A percentile compares a stretch with the other conserved stretches of the same genome.
Conservation (phyloP, 1,140 invertebrate species). For the Trachelipus rathkii region DNA sequence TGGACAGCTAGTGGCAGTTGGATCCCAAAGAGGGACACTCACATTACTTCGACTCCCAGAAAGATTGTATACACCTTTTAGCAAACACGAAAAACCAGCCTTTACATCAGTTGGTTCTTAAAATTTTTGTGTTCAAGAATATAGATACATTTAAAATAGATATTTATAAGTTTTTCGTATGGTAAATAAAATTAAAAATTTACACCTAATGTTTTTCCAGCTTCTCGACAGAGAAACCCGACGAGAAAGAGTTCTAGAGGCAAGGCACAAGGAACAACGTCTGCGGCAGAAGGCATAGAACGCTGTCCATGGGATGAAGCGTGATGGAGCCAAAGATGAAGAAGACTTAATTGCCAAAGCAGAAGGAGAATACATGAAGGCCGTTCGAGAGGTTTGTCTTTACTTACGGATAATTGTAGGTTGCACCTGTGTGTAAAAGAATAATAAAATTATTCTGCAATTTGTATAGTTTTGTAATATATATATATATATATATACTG, state of each 20-base stretch:
- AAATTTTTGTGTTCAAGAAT: neutral
- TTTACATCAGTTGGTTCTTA: conserved; percentile 22
- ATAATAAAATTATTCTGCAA: too few relatives aligned
- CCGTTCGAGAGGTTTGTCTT: neutral
- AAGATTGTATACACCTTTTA: neutral
- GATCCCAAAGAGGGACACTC: conserved; percentile 23
- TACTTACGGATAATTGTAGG: neutral
- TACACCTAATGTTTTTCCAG: neutral
- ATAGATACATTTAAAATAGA: too few relatives aligned
- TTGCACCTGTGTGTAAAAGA: too few relatives aligned
- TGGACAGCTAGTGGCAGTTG: conserved; percentile 23
- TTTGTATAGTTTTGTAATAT: too few relatives aligned
- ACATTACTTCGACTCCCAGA: conserved; percentile 19
- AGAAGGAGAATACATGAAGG: neutral
- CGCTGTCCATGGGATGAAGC: neutral
- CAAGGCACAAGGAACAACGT: conserved; percentile 25
- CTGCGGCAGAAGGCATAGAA: neutral
- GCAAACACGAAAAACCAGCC: conserved; percentile 16
- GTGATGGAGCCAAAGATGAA: neutral
- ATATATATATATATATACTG: too few relatives aligned
- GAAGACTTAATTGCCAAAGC: neutral
- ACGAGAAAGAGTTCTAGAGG: conserved; percentile 26
- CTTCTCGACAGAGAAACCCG: conserved; percentile 24
- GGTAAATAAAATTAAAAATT: too few relatives aligned
- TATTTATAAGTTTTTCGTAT: too few relatives aligned